A percentile compares a stretch with the other conserved stretches of the same genome.
phyloP scores from a whole-genome alignment of 2,888 invertebrate genomes.

The Oligia strigilis region DNA sequence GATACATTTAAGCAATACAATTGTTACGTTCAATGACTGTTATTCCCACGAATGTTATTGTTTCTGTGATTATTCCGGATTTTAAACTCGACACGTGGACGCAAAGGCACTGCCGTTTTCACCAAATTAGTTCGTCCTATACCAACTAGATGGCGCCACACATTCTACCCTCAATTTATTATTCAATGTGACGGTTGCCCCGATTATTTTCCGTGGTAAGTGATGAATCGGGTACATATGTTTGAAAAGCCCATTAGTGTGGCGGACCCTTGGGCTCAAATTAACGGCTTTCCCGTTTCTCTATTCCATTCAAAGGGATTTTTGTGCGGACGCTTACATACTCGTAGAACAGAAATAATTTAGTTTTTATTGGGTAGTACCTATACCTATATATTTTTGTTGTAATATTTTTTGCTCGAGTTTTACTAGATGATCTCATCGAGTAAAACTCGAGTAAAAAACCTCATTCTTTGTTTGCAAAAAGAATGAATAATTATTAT shows the following conservation, averaged over 20 bases:
- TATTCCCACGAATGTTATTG: background rate
- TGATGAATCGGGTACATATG: slow-evolving; percentile 63
- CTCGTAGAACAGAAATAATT: background rate
- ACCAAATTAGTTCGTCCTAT: slow-evolving; percentile 33
- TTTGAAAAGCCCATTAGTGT: slow-evolving; percentile 61
- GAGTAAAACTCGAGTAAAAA: too few relatives aligned
- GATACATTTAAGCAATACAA: background rate
- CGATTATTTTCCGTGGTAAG: slow-evolving; percentile 59
- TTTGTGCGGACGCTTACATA: slow-evolving; percentile 21
- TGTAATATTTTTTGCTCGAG: background rate
- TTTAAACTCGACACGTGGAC: background rate
- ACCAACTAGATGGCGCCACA: slow-evolving; percentile 55
- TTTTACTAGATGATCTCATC: too few relatives aligned
- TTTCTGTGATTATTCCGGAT: background rate
- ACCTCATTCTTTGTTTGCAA: too few relatives aligned
- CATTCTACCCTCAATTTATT: slow-evolving; percentile 38
- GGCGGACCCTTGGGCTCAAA: slow-evolving; percentile 53
- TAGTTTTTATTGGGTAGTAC: background rate
- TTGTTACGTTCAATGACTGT: background rate
- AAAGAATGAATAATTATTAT: background rate
- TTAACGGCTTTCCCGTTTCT: slow-evolving; percentile 51
- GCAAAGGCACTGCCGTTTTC: slow-evolving; percentile 27
- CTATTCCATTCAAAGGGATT: slow-evolving; percentile 43
- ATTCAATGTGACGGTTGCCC: slow-evolving; percentile 51
- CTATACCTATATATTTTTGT: background rate